Conservation (phyloP, 2,797 vertebrate genomes). For the Bradypodion ventrale region DNA sequence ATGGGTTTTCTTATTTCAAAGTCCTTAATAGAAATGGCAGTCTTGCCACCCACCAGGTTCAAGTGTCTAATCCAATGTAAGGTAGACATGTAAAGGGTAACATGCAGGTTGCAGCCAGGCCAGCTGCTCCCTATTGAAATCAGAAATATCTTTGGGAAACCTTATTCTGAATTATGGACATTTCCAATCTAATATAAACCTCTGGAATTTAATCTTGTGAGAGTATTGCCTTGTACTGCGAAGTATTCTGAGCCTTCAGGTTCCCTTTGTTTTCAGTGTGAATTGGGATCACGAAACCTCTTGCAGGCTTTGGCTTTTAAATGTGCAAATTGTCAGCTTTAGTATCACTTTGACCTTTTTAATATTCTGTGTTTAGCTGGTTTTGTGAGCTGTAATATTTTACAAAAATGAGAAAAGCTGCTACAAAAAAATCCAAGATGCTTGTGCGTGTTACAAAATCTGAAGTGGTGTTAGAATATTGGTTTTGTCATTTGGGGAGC, state of each 20-base stretch:
- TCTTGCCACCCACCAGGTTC: not conserved
- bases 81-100: not conserved
- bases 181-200: slow-evolving; percentile 19
- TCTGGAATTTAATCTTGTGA: not conserved
- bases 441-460: slow-evolving; percentile 27
- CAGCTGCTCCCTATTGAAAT: slow-evolving; percentile 20
- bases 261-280: slow-evolving; percentile 6
- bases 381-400: slow-evolving; percentile 51
- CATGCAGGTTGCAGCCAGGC: not conserved
- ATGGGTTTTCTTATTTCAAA: not conserved
- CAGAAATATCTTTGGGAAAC: not conserved
- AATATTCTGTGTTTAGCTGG: slow-evolving; percentile 64
- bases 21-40: not conserved
- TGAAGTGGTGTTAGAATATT: slow-evolving; percentile 47
- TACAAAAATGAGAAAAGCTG: slow-evolving; percentile 42
- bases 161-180: not conserved
- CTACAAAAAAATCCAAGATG: slow-evolving; percentile 45
- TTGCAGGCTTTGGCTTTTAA: slow-evolving; percentile 23
- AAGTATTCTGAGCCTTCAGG: rapidly evolving
- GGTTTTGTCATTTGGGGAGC: slow-evolving; percentile 37
- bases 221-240: not conserved
- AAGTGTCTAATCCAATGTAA: not conserved
- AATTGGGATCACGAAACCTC: slow-evolving; percentile 19
- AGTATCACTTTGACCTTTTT: slow-evolving; percentile 65
- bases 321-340: slow-evolving; percentile 59